Evolutionary conservation across 1,140 invertebrate species (phyloP), one percentile per base, ranked within the genome.

Genomic region (Anthonomus grandis): DNA sequence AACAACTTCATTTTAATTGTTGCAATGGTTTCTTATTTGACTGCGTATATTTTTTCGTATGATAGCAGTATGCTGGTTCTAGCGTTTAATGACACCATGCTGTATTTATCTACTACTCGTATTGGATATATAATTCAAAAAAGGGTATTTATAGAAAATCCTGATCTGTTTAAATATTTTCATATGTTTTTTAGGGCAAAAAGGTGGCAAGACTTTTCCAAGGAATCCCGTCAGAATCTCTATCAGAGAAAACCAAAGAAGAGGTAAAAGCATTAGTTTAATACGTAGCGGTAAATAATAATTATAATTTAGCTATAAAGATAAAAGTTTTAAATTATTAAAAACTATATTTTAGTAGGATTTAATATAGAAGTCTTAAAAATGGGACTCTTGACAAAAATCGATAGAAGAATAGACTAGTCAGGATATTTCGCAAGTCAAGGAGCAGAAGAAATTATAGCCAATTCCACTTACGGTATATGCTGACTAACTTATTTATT

Each of bases 151-250:
- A 31, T 31, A 31, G n/a, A 9, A 31, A 31, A 6, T 13, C 6
- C 12, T 39, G 37, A 12, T 44, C 45, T 34, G 19, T 49, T 39
- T 1, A 24, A 34, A 45, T 36, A 41, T 15, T 45, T 22, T 31
- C 27, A 18, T 47, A 27, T 47, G n/a, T 60, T 22, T 58, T 64
- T 19, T 34, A 64, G 62, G 62, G 55, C 4, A 42, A 21, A n/a
- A 57, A 64, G 38, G 46, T 61, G 8, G 47, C 56, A 2, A 50
- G 60, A 22, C 34, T 64, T 17, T 44, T 64, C 17, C 62, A 60
- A n/a, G 55, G 54, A 10, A 61, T 64, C 17, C 59, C 56, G 3
- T 41, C 54, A 2, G 58, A 54, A 18, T 10, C 47, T 9, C 13
- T 62, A 24, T 41, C 45, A 18, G 62, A 62, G 15, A 48, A 56